Conservation (phyloP, 1,140 invertebrate genomes). For the Mya arenaria region DNA sequence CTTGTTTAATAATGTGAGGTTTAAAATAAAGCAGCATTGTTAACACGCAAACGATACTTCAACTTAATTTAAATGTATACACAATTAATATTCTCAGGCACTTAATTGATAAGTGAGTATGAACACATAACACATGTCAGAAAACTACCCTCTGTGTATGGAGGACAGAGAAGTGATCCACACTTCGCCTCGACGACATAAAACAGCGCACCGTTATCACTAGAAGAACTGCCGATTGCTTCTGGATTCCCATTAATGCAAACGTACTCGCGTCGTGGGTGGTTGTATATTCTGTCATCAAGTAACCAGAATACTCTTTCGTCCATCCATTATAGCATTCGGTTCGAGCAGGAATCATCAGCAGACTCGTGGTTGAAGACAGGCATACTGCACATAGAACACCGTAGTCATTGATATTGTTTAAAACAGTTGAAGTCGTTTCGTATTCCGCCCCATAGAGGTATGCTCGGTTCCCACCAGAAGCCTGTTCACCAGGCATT, state of each 20-base stretch:
- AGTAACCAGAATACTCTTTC: conserved; percentile 62
- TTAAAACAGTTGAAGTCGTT: no score
- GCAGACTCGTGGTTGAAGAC: neutral
- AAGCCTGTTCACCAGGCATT: neutral
- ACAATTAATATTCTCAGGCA: no score
- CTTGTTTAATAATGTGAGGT: no score
- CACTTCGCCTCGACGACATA: conserved; percentile 53
- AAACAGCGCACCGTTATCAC: conserved; percentile 58
- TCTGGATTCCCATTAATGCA: conserved; percentile 62
- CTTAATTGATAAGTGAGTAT: no score
- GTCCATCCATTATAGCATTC: conserved; percentile 60
- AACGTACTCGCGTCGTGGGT: conserved; percentile 39
- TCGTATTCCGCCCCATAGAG: conserved; percentile 11
- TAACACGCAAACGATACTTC: no score
- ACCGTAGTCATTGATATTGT: conserved; percentile 39
- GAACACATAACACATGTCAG: conserved; percentile 56
- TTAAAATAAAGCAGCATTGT: no score
- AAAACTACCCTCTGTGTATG: conserved; percentile 50
- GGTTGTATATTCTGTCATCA: conserved; percentile 44
- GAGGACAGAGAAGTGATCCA: conserved; percentile 55
- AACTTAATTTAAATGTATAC: no score
- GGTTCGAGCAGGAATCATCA: conserved; percentile 66
- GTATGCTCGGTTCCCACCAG: neutral
- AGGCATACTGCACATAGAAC: conserved; percentile 55
- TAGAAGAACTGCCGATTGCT: conserved; percentile 15